A percentile compares a stretch with the other conserved stretches of the same genome.
Evolutionary conservation across 2,797 vertebrate genomes (phyloP).

Genomic region (Oreortyx pictus): DNA sequence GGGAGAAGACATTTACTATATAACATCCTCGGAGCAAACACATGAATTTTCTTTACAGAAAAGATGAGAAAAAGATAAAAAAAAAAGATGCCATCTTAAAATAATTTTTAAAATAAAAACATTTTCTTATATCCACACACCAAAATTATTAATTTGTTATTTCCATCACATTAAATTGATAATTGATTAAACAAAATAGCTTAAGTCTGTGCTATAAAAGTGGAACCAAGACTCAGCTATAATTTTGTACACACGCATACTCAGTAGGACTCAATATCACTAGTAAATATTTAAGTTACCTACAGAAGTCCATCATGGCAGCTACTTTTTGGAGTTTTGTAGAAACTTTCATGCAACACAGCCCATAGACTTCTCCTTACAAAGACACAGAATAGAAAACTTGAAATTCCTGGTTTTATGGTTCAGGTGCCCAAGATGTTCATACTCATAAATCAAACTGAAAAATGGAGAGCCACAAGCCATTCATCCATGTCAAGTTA

Average conservation of each 20-base stretch:
- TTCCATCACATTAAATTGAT: background rate
- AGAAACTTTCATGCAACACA: background rate
- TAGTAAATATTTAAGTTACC: background rate
- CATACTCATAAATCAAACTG: conserved; percentile 22
- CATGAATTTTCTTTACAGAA: background rate
- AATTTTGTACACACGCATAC: background rate
- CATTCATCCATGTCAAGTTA: background rate
- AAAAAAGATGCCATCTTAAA: background rate
- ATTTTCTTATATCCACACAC: background rate
- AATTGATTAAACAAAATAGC: background rate
- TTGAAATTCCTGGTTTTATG: background rate
- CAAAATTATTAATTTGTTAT: background rate
- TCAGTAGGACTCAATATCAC: background rate
- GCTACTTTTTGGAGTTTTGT: background rate
- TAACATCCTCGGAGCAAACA: background rate
- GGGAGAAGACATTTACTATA: background rate
- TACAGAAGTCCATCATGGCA: background rate
- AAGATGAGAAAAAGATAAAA: background rate
- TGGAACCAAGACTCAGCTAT: background rate
- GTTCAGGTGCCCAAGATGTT: background rate
- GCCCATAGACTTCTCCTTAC: background rate
- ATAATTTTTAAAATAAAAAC: no score
- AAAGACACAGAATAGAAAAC: background rate
- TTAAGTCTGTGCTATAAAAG: background rate
- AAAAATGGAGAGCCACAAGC: conserved; percentile 9